Evolutionary conservation across 2,888 invertebrate genomes (phyloP).

Genomic region (Theristus sp.): DNA sequence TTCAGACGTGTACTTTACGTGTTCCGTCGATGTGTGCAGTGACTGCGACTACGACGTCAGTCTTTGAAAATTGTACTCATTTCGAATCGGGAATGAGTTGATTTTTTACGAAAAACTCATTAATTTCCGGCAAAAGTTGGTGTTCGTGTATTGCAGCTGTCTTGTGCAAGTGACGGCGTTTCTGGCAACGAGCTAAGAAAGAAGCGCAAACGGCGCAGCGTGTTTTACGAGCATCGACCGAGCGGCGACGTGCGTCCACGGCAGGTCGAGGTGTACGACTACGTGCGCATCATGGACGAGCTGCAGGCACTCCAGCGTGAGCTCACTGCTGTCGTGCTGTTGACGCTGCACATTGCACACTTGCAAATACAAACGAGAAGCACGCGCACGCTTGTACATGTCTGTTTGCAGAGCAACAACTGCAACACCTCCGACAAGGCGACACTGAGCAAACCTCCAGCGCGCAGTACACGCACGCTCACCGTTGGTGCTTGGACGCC

Average conservation of each 20-base stretch:
- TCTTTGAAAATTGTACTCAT: neutral
- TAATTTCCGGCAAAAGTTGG: too few relatives aligned
- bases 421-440: neutral
- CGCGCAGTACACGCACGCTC: neutral
- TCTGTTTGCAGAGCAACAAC: neutral
- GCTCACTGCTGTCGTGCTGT: neutral
- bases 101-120: too few relatives aligned
- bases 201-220: too few relatives aligned
- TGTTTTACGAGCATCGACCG: too few relatives aligned
- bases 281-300: neutral
- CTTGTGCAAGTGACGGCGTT: too few relatives aligned
- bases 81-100: neutral
- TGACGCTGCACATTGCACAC: neutral
- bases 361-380: neutral
- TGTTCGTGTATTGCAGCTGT: too few relatives aligned
- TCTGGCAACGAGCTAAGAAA: too few relatives aligned
- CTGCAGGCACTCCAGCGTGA: neutral
- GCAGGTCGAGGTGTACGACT: neutral
- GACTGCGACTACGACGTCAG: constrained; percentile 16
- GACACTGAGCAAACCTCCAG: neutral
- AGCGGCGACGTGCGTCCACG: too few relatives aligned
- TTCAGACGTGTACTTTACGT: constrained; percentile 26
- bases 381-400: neutral
- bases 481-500: neutral
- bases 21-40: constrained; percentile 24